A percentile compares a stretch with the other conserved stretches of the same genome.
Conservation (phyloP, 1,140 invertebrate species). For the Papilio xuthus region DNA sequence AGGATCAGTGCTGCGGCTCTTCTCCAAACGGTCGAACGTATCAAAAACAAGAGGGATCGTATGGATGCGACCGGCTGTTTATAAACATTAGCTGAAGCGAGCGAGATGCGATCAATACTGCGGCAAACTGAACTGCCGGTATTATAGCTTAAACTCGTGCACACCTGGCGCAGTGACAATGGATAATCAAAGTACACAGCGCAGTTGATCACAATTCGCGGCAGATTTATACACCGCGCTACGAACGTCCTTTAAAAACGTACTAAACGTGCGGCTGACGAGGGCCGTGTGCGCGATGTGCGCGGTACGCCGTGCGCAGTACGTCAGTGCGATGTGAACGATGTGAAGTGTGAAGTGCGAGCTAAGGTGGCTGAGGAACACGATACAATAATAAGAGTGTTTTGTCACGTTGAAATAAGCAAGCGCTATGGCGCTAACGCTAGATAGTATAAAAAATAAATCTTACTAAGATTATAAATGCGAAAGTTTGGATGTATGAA, state of each 20-base stretch:
- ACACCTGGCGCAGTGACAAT: conserved; percentile 64
- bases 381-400: background rate
- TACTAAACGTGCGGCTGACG: conserved; percentile 68
- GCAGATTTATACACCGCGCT: conserved; percentile 51
- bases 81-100: conserved; percentile 75
- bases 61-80: conserved; percentile 76
- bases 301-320: conserved; percentile 32
- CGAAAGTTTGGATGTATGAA: no score
- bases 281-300: conserved; percentile 71
- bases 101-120: conserved; percentile 73
- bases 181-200: conserved; percentile 53
- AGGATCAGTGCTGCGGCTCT: conserved; percentile 57
- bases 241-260: conserved; percentile 54
- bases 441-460: no score
- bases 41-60: conserved; percentile 71
- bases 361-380: conserved; percentile 1
- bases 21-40: conserved; percentile 57
- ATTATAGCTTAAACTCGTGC: conserved; percentile 57
- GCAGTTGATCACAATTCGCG: conserved; percentile 57
- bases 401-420: background rate
- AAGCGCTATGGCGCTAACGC: background rate
- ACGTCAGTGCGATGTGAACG: conserved; percentile 3
- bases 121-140: conserved; percentile 57
- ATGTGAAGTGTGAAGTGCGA: conserved; percentile 3
- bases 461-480: no score